Evolutionary conservation across 30 jellyfish, hydroid and myxozoan species (phyloP).

Genomic region (Hydractinia echinata): DNA sequence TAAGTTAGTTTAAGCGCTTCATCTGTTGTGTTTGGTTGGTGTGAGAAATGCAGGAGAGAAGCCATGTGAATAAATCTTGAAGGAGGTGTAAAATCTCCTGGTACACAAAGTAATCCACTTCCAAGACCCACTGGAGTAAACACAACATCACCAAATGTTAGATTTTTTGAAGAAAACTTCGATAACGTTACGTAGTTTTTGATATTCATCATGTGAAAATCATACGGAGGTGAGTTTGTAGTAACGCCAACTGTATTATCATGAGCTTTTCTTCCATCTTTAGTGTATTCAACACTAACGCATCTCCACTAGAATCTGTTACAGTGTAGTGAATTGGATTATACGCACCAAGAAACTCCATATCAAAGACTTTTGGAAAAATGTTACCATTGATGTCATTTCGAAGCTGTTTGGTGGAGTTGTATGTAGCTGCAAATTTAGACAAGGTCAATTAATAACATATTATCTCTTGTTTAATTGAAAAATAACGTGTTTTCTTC

Average conservation of each 20-base stretch:
- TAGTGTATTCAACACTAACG: conserved; percentile 25
- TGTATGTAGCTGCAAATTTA: neutral
- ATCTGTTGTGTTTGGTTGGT: neutral
- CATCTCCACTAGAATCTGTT: conserved; percentile 6
- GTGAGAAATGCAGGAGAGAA: neutral
- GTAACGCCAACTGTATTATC: conserved; percentile 1
- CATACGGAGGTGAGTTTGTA: conserved; percentile 6
- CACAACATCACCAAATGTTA: neutral
- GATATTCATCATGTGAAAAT: neutral
- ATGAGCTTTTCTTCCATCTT: conserved; percentile 11
- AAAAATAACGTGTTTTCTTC: no score
- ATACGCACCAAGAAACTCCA: neutral
- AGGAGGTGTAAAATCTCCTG: conserved; percentile 27
- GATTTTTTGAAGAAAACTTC: neutral
- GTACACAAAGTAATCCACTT: conserved; percentile 3
- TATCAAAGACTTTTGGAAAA: neutral
- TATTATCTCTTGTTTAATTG: no score
- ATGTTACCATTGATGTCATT: neutral
- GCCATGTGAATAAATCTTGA: conserved; percentile 1
- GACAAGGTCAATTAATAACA: no score
- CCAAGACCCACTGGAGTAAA: neutral
- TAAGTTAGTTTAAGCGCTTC: neutral
- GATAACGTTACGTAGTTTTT: neutral
- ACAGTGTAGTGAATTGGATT: neutral
- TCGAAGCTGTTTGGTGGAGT: neutral